phyloP scores from a whole-genome alignment of 1,140 invertebrate species.

The Dendroctonus valens region DNA sequence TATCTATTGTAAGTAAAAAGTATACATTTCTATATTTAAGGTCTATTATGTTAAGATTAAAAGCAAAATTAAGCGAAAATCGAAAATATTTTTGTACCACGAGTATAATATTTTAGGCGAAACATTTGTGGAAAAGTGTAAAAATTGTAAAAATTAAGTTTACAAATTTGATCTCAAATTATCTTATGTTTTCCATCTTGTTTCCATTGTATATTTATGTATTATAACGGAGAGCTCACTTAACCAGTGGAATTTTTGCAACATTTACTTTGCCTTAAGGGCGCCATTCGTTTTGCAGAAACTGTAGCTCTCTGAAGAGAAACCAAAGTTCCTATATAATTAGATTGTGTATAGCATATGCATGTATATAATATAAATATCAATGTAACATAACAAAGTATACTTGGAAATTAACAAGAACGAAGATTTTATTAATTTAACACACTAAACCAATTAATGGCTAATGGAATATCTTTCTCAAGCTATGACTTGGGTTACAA shows the following conservation, averaged over 20 bases:
- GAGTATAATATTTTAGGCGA: background rate
- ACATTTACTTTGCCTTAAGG: background rate
- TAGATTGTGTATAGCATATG: conserved; percentile 3
- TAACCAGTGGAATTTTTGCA: conserved; percentile 3
- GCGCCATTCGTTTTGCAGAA: background rate
- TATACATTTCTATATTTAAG: too few species aligned
- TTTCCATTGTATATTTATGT: conserved; percentile 9
- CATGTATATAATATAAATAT: background rate
- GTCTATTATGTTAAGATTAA: background rate
- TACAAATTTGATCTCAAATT: conserved; percentile 14
- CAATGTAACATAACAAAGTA: background rate
- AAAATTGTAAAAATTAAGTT: conserved; percentile 19
- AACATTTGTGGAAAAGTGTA: conserved; percentile 4
- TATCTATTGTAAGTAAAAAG: too few species aligned
- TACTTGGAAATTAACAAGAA: background rate
- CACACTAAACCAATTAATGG: background rate
- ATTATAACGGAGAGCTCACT: background rate
- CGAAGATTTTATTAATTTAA: background rate
- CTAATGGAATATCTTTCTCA: background rate
- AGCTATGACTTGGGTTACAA: background rate
- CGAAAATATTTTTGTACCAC: conserved; percentile 20
- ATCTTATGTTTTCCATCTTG: conserved; percentile 1
- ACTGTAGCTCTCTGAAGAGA: conserved; percentile 33
- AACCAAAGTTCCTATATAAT: conserved; percentile 48
- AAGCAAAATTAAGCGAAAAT: conserved; percentile 3